A percentile compares a stretch with the other conserved stretches of the same genome.
Conservation (phyloP, 2,113 vertebrate species). For the Pterocles orientalis region DNA sequence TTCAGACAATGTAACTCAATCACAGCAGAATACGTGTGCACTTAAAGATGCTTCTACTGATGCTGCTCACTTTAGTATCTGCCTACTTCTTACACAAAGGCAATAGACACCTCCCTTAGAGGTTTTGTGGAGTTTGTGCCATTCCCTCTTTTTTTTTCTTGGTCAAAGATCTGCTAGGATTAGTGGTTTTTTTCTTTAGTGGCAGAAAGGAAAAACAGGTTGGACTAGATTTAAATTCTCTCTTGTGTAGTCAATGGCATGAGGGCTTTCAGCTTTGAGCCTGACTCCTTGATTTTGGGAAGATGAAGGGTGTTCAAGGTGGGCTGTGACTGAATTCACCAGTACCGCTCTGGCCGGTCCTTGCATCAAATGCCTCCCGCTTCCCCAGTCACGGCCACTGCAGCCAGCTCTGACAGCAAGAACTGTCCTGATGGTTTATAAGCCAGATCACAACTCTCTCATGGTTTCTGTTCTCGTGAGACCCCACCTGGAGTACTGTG, state of each 20-base stretch:
- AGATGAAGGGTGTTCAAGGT: background rate
- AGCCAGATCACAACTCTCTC: background rate
- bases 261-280: background rate
- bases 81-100: background rate
- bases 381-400: background rate
- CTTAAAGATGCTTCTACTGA: background rate
- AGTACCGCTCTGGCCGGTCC: background rate
- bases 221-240: background rate
- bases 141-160: background rate
- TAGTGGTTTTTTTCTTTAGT: background rate
- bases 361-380: accelerated
- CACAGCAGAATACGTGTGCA: accelerated
- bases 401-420: background rate
- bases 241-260: background rate
- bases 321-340: background rate
- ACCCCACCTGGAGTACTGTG: no score
- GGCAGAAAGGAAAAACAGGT: accelerated
- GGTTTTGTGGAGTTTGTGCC: background rate
- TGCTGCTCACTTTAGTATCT: background rate
- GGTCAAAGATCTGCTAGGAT: background rate
- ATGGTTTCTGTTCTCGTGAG: background rate
- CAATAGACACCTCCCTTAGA: background rate
- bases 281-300: background rate
- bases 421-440: background rate
- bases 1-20: background rate